phyloP scores from a whole-genome alignment of 2,113 vertebrate species.

The Bungarus multicinctus region DNA sequence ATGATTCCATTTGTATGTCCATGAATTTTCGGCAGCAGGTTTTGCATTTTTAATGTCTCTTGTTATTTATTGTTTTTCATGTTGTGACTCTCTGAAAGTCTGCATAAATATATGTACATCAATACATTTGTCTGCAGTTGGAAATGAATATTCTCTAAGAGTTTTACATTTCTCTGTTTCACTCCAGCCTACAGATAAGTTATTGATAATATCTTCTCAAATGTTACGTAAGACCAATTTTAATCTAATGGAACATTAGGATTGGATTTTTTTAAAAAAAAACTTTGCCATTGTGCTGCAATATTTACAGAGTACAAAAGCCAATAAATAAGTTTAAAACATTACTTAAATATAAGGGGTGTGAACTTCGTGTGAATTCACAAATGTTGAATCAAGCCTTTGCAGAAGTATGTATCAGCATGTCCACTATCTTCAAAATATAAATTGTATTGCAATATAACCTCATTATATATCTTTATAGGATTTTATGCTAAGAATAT shows the following conservation, averaged over 20 bases:
- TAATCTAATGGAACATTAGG: background rate
- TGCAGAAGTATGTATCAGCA: background rate
- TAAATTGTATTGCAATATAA: background rate
- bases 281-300: background rate
- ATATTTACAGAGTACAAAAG: background rate
- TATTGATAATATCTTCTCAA: fast-evolving
- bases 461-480: background rate
- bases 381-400: background rate
- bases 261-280: background rate
- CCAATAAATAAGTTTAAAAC: background rate
- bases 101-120: background rate
- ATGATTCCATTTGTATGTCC: too few relatives aligned
- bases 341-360: too few relatives aligned
- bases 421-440: background rate
- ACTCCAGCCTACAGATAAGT: background rate
- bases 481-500: background rate
- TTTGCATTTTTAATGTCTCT: background rate
- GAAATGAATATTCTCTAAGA: background rate
- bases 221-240: background rate
- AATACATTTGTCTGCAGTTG: background rate
- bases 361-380: background rate
- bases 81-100: background rate
- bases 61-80: background rate
- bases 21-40: background rate
- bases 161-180: background rate